A percentile compares a stretch with the other conserved stretches of the same genome.
Evolutionary conservation across 2,113 vertebrate species (phyloP).

Genomic region (Cranoglanis bouderius): DNA sequence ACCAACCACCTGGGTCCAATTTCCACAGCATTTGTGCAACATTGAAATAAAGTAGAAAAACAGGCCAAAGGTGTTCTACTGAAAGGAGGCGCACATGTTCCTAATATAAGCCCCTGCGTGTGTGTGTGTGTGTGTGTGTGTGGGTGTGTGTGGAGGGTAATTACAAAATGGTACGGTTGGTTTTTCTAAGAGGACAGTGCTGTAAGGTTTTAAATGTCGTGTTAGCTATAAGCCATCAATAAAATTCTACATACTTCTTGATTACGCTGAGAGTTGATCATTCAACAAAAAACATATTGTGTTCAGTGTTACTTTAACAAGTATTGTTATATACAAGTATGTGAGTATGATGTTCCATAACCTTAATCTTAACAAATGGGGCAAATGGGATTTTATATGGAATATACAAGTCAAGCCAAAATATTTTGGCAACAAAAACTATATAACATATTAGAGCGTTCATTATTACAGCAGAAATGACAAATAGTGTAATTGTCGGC

Average conservation of each 20-base stretch:
- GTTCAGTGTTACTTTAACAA: neutral
- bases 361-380: neutral
- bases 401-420: neutral
- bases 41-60: conserved; percentile 21
- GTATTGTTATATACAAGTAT: neutral
- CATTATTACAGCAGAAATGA: neutral
- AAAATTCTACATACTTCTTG: neutral
- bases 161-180: neutral
- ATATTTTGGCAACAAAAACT: neutral
- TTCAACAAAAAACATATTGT: neutral
- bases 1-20: neutral
- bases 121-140: neutral
- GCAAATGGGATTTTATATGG: neutral
- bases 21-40: conserved; percentile 17
- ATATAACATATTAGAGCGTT: neutral
- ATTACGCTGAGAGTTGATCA: neutral
- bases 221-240: neutral
- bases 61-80: neutral
- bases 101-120: neutral
- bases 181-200: neutral
- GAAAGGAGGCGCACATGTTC: neutral
- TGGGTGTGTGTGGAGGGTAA: neutral
- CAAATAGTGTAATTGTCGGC: neutral
- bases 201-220: conserved; percentile 11
- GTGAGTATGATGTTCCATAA: neutral